phyloP scores from a whole-genome alignment of 2,113 vertebrate genomes.

The Burhinus bistriatus region DNA sequence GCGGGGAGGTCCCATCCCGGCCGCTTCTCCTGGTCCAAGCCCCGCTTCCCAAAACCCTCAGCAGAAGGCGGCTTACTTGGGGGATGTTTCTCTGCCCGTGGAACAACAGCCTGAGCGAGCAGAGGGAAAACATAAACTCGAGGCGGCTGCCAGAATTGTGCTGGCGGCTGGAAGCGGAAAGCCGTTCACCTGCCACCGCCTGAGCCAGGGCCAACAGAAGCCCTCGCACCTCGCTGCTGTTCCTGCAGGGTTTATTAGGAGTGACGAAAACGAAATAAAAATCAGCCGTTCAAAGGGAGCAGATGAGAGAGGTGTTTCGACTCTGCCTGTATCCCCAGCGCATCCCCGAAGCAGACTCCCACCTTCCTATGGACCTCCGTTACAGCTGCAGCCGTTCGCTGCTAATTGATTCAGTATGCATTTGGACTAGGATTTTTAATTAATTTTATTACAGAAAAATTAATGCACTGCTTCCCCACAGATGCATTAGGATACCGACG shows the following conservation, averaged over 20 bases:
- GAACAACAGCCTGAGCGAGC: background rate
- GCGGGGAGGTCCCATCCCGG: background rate
- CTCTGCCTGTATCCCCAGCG: background rate
- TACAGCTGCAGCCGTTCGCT: background rate
- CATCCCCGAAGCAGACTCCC: background rate
- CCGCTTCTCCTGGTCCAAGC: background rate
- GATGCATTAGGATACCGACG: background rate
- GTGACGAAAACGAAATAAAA: background rate
- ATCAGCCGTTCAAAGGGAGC: background rate
- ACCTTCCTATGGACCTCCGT: background rate
- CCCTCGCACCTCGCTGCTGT: background rate
- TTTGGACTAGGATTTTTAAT: constrained; percentile 46
- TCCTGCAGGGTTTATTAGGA: background rate
- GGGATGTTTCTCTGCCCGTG: background rate
- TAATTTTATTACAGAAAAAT: constrained; percentile 60
- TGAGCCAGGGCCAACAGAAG: background rate
- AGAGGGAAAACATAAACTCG: background rate
- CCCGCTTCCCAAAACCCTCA: background rate
- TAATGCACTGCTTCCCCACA: constrained; percentile 24
- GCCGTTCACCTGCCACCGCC: background rate
- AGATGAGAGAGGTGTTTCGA: background rate
- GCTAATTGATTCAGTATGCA: constrained; percentile 8
- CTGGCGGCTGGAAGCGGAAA: background rate
- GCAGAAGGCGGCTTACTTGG: background rate
- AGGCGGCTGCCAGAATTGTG: background rate